These are phyloP conservation scores for Hippocampus barbouri DNA, from an alignment of 2,113 vertebrate species.

Conservation along the genomic window DNA sequence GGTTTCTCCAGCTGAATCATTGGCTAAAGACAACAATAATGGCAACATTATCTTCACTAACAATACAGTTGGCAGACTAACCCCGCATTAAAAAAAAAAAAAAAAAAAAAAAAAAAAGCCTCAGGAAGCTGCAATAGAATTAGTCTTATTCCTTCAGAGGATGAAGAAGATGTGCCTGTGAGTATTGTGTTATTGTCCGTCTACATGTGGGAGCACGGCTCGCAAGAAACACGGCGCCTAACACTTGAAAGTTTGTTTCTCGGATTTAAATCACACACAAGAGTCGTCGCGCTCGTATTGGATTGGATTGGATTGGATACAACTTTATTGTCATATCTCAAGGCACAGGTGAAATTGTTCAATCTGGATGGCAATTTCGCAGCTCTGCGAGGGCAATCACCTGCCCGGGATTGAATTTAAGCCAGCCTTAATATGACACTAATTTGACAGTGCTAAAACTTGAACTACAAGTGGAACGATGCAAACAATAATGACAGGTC, in stretches of 20 bases:
- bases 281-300: not conserved
- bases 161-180: too few species aligned
- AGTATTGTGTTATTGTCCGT: too few species aligned
- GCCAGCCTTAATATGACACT: not conserved
- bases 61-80: not conserved
- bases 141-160: too few species aligned
- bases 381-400: not conserved
- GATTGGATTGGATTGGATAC: not conserved
- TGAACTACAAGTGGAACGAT: not conserved
- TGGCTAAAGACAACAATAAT: constrained; percentile 42
- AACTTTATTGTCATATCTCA: not conserved
- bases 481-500: not conserved
- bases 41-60: not conserved
- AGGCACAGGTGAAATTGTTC: not conserved
- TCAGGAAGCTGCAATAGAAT: too few species aligned
- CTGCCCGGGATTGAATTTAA: not conserved
- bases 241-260: too few species aligned
- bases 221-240: too few species aligned
- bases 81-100: too few species aligned
- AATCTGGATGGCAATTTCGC: not conserved
- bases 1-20: constrained; percentile 81
- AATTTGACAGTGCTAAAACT: too few species aligned
- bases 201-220: too few species aligned
- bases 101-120: too few species aligned
- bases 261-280: too few species aligned